phyloP scores from a whole-genome alignment of 2,888 invertebrate genomes.

The Exephanes ischioxanthus region DNA sequence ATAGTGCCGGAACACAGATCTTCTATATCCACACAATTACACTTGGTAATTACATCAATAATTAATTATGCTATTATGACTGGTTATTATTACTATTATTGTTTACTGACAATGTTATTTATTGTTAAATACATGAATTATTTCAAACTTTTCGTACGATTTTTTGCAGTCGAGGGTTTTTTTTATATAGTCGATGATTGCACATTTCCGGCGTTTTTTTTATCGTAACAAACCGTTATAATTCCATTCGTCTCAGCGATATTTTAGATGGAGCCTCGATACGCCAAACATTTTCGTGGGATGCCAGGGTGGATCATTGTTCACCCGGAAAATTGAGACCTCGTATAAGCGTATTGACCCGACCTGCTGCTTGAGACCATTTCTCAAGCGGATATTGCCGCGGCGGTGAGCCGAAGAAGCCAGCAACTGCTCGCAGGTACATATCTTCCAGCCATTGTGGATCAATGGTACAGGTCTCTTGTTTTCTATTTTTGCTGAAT shows the following conservation, averaged over 20 bases:
- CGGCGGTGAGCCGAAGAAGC: constrained; percentile 23
- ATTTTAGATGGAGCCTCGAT: neutral
- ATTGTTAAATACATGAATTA: too few relatives aligned
- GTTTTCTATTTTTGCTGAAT: constrained; percentile 50
- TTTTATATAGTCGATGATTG: too few relatives aligned
- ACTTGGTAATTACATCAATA: too few relatives aligned
- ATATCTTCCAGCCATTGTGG: neutral
- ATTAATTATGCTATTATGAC: too few relatives aligned
- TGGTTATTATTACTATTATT: too few relatives aligned
- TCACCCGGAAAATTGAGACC: constrained; percentile 56
- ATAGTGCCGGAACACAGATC: too few relatives aligned
- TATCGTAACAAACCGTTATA: neutral
- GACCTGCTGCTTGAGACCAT: constrained; percentile 50
- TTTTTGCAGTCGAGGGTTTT: too few relatives aligned
- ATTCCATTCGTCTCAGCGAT: neutral
- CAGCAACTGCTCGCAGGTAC: constrained; percentile 31
- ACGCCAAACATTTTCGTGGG: neutral
- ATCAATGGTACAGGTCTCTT: constrained; percentile 14
- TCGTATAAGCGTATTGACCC: constrained; percentile 51
- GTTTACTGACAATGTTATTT: too few relatives aligned
- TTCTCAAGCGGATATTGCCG: constrained; percentile 54
- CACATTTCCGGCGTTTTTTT: too few relatives aligned
- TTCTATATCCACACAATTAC: too few relatives aligned
- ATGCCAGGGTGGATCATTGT: neutral
- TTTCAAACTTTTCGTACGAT: too few relatives aligned